These are phyloP conservation scores for Bufotes viridis DNA, from an alignment of 2,797 vertebrate species.

Conservation along the genomic window DNA sequence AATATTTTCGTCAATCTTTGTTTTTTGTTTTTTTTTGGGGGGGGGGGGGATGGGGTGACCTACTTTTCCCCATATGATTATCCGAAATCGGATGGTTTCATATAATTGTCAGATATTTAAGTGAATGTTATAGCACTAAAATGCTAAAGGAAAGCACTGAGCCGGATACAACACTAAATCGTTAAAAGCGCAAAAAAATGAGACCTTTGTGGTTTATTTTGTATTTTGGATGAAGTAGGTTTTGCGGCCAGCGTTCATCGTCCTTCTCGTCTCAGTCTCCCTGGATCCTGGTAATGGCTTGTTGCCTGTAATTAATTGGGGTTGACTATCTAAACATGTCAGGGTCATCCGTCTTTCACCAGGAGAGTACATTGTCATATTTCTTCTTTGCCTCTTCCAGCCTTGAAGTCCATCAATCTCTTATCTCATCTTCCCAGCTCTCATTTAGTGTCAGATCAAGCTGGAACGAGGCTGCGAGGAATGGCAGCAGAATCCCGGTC, in stretches of 20 bases:
- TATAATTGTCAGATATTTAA: not conserved
- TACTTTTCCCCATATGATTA: not conserved
- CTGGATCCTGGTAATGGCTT: conserved; percentile 25
- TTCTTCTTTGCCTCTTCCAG: conserved; percentile 51
- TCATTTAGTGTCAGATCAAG: conserved; percentile 41
- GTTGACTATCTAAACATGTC: conserved; percentile 50
- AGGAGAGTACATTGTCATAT: conserved; percentile 21
- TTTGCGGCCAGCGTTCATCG: not conserved
- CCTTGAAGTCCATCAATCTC: conserved; percentile 50
- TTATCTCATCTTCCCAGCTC: conserved; percentile 43
- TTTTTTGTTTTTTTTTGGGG: not conserved
- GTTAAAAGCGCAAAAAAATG: not conserved
- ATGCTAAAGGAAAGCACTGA: not conserved
- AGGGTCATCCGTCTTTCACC: conserved; percentile 32
- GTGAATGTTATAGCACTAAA: not conserved
- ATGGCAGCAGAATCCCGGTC: not conserved
- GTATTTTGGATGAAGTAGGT: not conserved
- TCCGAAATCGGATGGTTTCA: not conserved
- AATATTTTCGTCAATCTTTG: too few species aligned
- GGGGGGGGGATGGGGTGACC: too few species aligned
- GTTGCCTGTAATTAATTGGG: conserved; percentile 49
- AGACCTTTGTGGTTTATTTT: not conserved
- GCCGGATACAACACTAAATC: not conserved
- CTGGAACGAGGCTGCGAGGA: conserved; percentile 5
- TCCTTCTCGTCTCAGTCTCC: not conserved